Percentiles rank a stretch among this genome's conserved stretches.
Evolutionary conservation across 2,113 vertebrate species (phyloP).

Genomic region (Heterochromis multidens): DNA sequence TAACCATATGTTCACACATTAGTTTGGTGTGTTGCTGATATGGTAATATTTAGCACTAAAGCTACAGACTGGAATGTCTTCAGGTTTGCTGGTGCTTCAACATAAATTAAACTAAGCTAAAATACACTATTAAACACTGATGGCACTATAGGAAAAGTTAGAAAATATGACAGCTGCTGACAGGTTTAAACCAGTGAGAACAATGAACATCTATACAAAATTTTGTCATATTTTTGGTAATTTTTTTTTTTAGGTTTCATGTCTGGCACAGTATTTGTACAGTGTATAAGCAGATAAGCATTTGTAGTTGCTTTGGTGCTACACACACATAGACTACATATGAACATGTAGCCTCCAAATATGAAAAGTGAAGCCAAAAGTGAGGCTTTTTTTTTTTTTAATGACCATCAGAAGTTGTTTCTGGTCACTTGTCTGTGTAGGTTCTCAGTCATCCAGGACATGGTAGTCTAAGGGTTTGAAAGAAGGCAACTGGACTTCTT

Average conservation of each 20-base stretch:
- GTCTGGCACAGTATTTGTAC: neutral
- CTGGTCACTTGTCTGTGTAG: too few relatives aligned
- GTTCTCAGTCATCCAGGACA: too few relatives aligned
- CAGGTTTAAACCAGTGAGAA: neutral
- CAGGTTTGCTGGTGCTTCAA: neutral
- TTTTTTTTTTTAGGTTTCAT: neutral
- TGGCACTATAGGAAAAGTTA: neutral
- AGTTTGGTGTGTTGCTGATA: neutral
- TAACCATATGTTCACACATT: neutral
- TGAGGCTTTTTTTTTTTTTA: neutral
- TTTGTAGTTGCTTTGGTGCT: neutral
- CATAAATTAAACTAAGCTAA: neutral
- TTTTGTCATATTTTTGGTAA: too few relatives aligned
- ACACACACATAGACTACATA: neutral
- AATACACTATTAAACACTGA: neutral
- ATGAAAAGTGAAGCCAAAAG: neutral
- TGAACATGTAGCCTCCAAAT: neutral
- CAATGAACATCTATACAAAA: neutral
- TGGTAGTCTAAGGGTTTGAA: too few relatives aligned
- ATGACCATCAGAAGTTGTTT: too few relatives aligned
- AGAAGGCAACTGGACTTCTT: too few relatives aligned
- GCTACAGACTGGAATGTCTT: neutral
- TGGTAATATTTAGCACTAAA: neutral
- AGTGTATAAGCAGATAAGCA: neutral
- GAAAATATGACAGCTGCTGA: too few relatives aligned